Evolutionary conservation across 1,140 invertebrate genomes (phyloP), one percentile per base, ranked within the genome.

Genomic region (Radopholus similis): DNA sequence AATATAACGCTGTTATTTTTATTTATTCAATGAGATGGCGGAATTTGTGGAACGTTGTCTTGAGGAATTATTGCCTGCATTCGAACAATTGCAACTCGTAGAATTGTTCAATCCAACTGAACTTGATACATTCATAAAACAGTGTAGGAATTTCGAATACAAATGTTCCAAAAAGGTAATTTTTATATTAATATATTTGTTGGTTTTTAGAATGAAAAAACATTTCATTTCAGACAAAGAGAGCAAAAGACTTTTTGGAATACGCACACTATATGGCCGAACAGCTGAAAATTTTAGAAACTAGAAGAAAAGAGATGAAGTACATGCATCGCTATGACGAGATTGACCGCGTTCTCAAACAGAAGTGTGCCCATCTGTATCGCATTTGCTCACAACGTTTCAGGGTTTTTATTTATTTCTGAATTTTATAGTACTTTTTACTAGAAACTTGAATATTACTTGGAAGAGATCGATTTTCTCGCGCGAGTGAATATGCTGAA

Each of bases 1-100:
- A n/a, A n/a, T n/a, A n/a, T n/a, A n/a, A n/a, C n/a, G n/a, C n/a
- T n/a, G n/a, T n/a, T n/a, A n/a, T n/a, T n/a, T n/a, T n/a, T n/a
- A n/a, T n/a, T n/a, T n/a, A n/a, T n/a, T n/a, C n/a, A n/a, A n/a
- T n/a, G 9, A 13, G 2, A 62, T 62, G 59, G 40, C 59, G 21
- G 59, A 62, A 28, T 62, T 62, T 62, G 59, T 62, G 21, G 59
- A 62, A 30, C 42, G 49, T 23, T n/a, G 34, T 4, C 34, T 62
- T 5, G 59, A 62, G 18, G 34, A 62, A 30, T 47, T 62, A 5
- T 49, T 62, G 42, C 59, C 59, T 9, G 9, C 30, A 13, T 62
- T 62, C 32, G 59, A 62, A 42, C 59, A 62, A 23, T 28, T 62
- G 4, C 40, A 62, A 62, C 32, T 62, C 4, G 40, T 42, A 21